Evolutionary conservation across 1,140 invertebrate species (phyloP).

Genomic region (Ostrea denselamellosa): DNA sequence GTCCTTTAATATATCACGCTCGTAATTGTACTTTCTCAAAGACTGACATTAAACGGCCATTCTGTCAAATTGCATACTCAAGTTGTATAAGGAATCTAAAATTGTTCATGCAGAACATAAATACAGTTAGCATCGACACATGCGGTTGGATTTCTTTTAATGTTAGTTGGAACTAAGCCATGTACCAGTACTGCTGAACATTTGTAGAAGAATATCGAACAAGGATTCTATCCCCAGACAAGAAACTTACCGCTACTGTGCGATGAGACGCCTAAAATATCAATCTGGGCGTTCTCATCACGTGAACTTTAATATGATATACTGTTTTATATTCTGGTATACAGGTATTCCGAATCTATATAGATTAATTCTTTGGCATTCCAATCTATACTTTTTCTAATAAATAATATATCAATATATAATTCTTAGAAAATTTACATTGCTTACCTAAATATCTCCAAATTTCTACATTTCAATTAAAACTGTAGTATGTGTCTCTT

Average conservation of each 20-base stretch:
- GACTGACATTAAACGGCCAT: too few relatives aligned
- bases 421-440: too few relatives aligned
- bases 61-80: too few relatives aligned
- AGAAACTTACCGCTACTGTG: slow-evolving; percentile 1
- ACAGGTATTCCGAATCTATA: neutral
- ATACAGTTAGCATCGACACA: neutral
- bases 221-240: neutral
- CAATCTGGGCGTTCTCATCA: slow-evolving; percentile 11
- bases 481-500: too few relatives aligned
- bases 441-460: too few relatives aligned
- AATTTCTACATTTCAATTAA: too few relatives aligned
- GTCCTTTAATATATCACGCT: too few relatives aligned
- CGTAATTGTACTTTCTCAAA: too few relatives aligned
- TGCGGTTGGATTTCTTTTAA: neutral
- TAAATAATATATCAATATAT: too few relatives aligned
- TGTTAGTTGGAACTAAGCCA: slow-evolving; percentile 31
- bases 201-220: neutral
- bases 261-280: slow-evolving; percentile 32
- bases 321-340: neutral
- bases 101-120: neutral
- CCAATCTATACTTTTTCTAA: too few relatives aligned
- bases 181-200: slow-evolving; percentile 3
- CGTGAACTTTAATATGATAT: neutral
- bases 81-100: too few relatives aligned
- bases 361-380: neutral